These are phyloP conservation scores for Nycteola revayana DNA, from an alignment of 2,888 invertebrate species.

Conservation along the genomic window DNA sequence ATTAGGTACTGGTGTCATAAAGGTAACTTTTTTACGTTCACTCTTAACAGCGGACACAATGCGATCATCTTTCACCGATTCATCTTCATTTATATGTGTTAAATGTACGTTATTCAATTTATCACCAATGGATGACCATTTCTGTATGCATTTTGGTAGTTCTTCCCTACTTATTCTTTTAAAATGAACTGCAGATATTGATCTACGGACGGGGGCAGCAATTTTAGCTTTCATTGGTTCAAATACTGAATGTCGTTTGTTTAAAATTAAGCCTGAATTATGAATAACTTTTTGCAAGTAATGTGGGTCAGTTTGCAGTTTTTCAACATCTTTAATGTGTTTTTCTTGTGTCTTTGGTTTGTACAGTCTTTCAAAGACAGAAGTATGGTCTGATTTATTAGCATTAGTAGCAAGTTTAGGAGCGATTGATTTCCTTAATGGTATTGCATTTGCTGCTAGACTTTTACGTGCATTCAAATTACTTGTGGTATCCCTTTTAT, in stretches of 20 bases:
- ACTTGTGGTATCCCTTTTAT: constrained; percentile 1
- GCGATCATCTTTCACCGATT: constrained; percentile 43
- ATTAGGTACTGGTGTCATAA: constrained; percentile 57
- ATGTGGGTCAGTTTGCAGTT: constrained; percentile 49
- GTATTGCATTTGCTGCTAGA: constrained; percentile 24
- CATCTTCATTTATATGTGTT: constrained; percentile 56
- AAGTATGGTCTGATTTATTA: constrained; percentile 31
- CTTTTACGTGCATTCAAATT: constrained; percentile 30
- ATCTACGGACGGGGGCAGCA: constrained; percentile 49
- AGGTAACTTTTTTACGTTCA: constrained; percentile 67
- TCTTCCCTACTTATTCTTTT: constrained; percentile 60
- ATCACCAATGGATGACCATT: constrained; percentile 68
- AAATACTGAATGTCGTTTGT: constrained; percentile 51
- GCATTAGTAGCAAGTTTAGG: constrained; percentile 25
- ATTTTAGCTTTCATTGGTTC: constrained; percentile 31
- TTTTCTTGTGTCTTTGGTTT: constrained; percentile 51
- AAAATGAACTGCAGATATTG: constrained; percentile 75
- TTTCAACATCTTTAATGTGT: constrained; percentile 36
- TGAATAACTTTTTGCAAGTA: constrained; percentile 52
- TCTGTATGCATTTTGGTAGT: constrained; percentile 59
- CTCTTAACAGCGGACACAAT: constrained; percentile 64
- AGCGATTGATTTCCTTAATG: constrained; percentile 41
- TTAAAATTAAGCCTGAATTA: constrained; percentile 43
- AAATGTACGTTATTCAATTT: constrained; percentile 55
- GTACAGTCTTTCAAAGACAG: constrained; percentile 67